Percentiles rank a stretch among this genome's conserved stretches.
Conservation (phyloP, 1,140 invertebrate species). For the Prorops nasuta region DNA sequence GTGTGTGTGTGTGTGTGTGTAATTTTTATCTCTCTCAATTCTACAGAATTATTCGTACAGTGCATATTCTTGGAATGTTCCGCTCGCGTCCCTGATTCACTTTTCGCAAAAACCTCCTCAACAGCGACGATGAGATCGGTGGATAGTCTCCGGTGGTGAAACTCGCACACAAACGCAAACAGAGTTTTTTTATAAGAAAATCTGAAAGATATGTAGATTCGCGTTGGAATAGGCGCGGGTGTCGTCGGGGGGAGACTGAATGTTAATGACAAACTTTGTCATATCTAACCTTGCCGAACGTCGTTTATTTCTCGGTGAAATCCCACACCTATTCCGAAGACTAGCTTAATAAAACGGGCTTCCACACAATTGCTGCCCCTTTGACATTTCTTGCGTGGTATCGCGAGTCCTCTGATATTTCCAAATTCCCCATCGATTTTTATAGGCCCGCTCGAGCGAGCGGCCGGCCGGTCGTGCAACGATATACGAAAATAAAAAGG, state of each 20-base stretch:
- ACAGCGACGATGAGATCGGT: no score
- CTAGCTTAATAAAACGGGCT: no score
- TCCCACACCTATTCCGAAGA: no score
- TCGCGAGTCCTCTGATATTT: not conserved
- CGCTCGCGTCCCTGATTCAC: no score
- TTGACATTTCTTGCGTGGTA: not conserved
- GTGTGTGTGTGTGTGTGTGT: no score
- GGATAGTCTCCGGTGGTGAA: no score
- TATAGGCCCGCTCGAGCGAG: not conserved
- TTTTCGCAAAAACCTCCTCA: no score
- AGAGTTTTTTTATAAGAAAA: not conserved
- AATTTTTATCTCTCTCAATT: no score
- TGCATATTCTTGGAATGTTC: no score
- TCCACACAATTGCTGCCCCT: no score
- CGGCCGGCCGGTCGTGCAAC: not conserved
- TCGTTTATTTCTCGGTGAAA: not conserved
- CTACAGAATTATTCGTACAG: no score
- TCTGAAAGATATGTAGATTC: slow-evolving; percentile 13
- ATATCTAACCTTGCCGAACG: slow-evolving; percentile 15
- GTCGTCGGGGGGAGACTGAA: slow-evolving; percentile 3
- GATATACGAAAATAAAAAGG: not conserved
- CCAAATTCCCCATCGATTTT: not conserved
- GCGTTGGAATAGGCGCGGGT: not conserved
- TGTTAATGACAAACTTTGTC: slow-evolving; percentile 16
- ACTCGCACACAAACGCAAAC: no score